Evolutionary conservation across 2,797 vertebrate species (phyloP).

Genomic region (Fundulus diaphanus): DNA sequence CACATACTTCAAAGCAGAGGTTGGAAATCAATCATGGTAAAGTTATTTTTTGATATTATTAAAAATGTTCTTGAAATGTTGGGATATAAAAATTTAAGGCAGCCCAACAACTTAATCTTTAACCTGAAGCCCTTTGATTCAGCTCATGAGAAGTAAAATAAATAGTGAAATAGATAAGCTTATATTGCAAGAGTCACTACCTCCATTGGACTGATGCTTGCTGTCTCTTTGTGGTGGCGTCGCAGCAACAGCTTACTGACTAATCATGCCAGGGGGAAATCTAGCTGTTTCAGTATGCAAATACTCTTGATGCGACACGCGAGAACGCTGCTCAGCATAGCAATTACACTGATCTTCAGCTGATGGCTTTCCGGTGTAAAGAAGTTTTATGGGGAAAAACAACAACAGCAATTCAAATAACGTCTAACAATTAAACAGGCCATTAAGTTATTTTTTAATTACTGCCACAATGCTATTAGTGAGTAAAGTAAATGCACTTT

Average conservation of each 20-base stretch:
- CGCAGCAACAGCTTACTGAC: slow-evolving; percentile 31
- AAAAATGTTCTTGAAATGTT: slow-evolving; percentile 3
- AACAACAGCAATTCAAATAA: slow-evolving; percentile 10
- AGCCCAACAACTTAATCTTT: slow-evolving; percentile 26
- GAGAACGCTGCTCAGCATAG: slow-evolving; percentile 38
- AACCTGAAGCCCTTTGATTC: slow-evolving; percentile 8
- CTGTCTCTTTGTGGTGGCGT: slow-evolving; percentile 31
- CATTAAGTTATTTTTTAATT: slow-evolving; percentile 23
- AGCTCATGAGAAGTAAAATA: not conserved
- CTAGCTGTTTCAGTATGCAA: slow-evolving; percentile 53
- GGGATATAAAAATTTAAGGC: slow-evolving; percentile 25
- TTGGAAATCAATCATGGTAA: not conserved
- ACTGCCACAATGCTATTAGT: not conserved
- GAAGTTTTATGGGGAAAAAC: slow-evolving; percentile 1
- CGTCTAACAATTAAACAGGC: slow-evolving; percentile 26
- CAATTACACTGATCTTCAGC: slow-evolving; percentile 50
- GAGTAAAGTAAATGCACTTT: not conserved
- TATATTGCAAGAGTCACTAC: slow-evolving; percentile 35
- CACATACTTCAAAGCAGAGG: slow-evolving; percentile 1
- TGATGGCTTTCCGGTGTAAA: slow-evolving; percentile 43
- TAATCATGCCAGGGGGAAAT: slow-evolving; percentile 61
- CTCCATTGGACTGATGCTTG: slow-evolving; percentile 31
- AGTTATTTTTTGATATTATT: slow-evolving; percentile 6
- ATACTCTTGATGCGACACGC: slow-evolving; percentile 44
- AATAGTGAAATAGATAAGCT: slow-evolving; percentile 16